phyloP scores from a whole-genome alignment of 2,888 invertebrate genomes.

The Eupithecia exiguata region DNA sequence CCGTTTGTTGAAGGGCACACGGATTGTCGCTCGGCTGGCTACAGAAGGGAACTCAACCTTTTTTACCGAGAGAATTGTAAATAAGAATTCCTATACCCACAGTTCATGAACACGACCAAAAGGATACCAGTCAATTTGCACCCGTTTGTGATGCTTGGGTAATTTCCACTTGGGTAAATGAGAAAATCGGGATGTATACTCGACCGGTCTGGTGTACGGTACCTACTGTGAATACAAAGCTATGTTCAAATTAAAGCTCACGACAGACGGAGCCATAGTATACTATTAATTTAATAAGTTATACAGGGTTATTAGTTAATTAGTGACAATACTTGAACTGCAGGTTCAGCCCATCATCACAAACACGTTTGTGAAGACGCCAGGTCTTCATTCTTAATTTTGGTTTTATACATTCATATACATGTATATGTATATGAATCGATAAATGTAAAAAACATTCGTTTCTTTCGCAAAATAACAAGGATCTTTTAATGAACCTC shows the following conservation, averaged over 20 bases:
- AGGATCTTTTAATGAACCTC: background rate
- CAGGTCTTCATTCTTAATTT: no score
- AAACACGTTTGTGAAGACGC: no score
- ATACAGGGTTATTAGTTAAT: no score
- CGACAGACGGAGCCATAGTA: no score
- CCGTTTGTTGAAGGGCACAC: slow-evolving; percentile 41
- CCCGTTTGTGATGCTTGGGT: slow-evolving; percentile 29
- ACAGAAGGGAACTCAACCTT: slow-evolving; percentile 32
- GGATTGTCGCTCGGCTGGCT: slow-evolving; percentile 42
- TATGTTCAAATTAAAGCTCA: slow-evolving; percentile 3
- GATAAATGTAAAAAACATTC: no score
- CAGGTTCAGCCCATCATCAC: no score
- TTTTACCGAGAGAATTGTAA: slow-evolving; percentile 36
- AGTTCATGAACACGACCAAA: slow-evolving; percentile 34
- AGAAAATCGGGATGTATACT: slow-evolving; percentile 18
- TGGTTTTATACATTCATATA: no score
- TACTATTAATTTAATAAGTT: no score
- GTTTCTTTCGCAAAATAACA: no score
- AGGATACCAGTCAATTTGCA: slow-evolving; percentile 31
- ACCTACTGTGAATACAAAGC: slow-evolving; percentile 1
- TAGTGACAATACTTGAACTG: no score
- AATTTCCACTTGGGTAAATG: slow-evolving; percentile 24
- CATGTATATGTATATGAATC: no score
- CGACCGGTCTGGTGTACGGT: background rate
- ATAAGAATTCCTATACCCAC: slow-evolving; percentile 37